phyloP scores from a whole-genome alignment of 2,888 invertebrate genomes.

The Trichogramma dendrolimi region DNA sequence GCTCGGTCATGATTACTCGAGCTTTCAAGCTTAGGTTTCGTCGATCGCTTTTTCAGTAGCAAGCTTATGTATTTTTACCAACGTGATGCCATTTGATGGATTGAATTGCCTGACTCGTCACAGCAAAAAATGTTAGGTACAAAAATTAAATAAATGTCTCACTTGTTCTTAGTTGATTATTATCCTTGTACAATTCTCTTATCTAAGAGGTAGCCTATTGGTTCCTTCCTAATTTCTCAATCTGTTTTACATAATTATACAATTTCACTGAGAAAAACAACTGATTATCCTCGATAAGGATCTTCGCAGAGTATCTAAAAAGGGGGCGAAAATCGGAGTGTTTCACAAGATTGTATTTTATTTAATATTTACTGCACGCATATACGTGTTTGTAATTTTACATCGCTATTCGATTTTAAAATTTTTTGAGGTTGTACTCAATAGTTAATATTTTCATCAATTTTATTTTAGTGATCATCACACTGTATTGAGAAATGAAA shows the following conservation, averaged over 20 bases:
- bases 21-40: constrained; percentile 9
- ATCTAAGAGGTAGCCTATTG: constrained; percentile 22
- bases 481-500: no score
- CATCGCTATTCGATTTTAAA: neutral
- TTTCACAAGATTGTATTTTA: neutral
- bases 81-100: neutral
- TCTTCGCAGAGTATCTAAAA: constrained; percentile 1
- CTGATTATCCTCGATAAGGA: constrained; percentile 39
- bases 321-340: neutral
- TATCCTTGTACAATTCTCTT: neutral
- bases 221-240: constrained; percentile 40
- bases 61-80: neutral
- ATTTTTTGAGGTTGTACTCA: neutral
- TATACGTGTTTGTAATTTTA: neutral
- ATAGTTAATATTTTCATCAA: no score
- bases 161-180: neutral
- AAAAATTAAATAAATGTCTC: neutral
- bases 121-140: neutral
- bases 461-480: no score
- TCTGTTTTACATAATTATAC: no score
- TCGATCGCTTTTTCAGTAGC: constrained; percentile 1
- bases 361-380: neutral
- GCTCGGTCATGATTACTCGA: constrained; percentile 24
- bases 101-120: constrained; percentile 2
- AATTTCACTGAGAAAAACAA: constrained; percentile 37